Evolutionary conservation across 2,888 invertebrate species (phyloP).

Genomic region (Polydrusus pterygomalis): DNA sequence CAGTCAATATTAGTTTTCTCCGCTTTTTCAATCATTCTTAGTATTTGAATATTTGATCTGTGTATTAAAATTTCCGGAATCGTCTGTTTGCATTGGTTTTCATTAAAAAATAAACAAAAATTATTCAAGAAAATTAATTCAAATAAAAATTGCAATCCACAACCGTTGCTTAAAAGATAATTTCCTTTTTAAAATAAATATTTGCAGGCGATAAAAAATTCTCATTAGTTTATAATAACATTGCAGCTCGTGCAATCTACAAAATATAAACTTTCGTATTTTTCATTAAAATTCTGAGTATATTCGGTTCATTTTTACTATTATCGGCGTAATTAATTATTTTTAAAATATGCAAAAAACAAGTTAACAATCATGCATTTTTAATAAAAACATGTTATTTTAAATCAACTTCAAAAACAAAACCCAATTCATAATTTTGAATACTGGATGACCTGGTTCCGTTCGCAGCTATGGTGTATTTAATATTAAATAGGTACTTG

Average conservation of each 20-base stretch:
- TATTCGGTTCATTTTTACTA: no score
- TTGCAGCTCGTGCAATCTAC: not conserved
- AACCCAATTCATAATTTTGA: no score
- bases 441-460: no score
- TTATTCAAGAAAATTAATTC: constrained; percentile 28
- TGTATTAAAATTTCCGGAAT: constrained; percentile 33
- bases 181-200: constrained; percentile 29
- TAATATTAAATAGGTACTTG: constrained; percentile 1
- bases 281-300: no score
- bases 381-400: no score
- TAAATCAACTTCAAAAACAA: no score
- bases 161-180: constrained; percentile 17
- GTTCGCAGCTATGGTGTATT: not conserved
- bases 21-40: constrained; percentile 20
- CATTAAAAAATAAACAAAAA: constrained; percentile 25
- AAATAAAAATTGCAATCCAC: constrained; percentile 23
- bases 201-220: constrained; percentile 2
- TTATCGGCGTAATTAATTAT: no score
- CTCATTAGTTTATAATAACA: constrained; percentile 26
- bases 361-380: no score
- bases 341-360: no score
- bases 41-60: constrained; percentile 34
- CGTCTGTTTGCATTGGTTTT: constrained; percentile 26
- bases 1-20: constrained; percentile 31
- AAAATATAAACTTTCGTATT: no score